phyloP scores from a whole-genome alignment of 2,113 vertebrate genomes.

The Gnathonemus echidnorhynchus region DNA sequence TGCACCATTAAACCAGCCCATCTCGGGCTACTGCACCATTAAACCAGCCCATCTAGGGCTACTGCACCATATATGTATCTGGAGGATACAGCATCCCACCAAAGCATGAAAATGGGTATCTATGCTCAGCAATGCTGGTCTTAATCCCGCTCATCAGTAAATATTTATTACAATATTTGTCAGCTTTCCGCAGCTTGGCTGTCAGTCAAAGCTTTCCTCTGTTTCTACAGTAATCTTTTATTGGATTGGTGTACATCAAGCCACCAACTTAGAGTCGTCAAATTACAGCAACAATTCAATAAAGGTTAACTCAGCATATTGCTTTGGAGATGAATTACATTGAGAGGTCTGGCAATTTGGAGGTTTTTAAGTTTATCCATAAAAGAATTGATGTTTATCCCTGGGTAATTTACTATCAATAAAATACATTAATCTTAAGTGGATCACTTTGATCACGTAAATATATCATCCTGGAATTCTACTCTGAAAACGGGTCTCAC shows the following conservation, averaged over 20 bases:
- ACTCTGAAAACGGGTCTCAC: background rate
- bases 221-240: constrained; percentile 11
- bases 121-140: background rate
- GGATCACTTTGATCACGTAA: background rate
- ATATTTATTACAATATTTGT: constrained; percentile 10
- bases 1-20: constrained; percentile 43
- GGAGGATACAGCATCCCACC: background rate
- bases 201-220: constrained; percentile 21
- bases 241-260: constrained; percentile 24
- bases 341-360: constrained; percentile 52
- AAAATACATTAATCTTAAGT: constrained; percentile 7
- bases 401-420: constrained; percentile 10
- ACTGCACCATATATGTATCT: background rate
- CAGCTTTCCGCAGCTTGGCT: constrained; percentile 12
- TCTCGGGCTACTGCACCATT: constrained; percentile 33
- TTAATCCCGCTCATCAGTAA: background rate
- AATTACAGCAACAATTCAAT: constrained; percentile 69
- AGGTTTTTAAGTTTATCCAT: constrained; percentile 39
- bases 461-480: background rate
- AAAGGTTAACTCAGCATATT: constrained; percentile 56
- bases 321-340: constrained; percentile 43
- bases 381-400: constrained; percentile 17
- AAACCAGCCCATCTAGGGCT: too few species aligned
- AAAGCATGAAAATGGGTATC: background rate
- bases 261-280: constrained; percentile 52